Evolutionary conservation across 2,113 vertebrate genomes (phyloP).

Genomic region (Antechinus flavipes): DNA sequence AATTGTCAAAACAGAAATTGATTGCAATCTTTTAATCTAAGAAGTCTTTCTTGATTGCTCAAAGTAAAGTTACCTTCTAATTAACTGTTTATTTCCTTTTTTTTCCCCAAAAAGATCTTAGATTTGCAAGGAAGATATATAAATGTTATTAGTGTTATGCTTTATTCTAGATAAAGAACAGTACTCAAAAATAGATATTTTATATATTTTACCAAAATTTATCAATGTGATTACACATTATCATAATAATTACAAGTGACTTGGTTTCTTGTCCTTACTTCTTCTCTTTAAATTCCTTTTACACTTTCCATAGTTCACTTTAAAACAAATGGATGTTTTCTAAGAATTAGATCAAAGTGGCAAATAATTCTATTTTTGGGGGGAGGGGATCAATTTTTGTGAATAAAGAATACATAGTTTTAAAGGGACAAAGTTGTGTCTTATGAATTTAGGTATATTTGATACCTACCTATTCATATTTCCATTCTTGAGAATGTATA

Average conservation of each 20-base stretch:
- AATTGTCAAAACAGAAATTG: slow-evolving; percentile 78
- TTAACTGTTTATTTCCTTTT: not conserved
- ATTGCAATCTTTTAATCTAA: slow-evolving; percentile 63
- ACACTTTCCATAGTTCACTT: not conserved
- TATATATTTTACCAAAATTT: slow-evolving; percentile 23
- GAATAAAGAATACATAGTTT: not conserved
- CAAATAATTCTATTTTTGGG: not conserved
- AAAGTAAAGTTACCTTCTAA: slow-evolving; percentile 58
- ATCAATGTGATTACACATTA: not conserved
- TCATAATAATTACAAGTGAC: not conserved
- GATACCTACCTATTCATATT: not conserved
- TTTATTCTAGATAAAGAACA: slow-evolving; percentile 50
- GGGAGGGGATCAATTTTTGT: not conserved
- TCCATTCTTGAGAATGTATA: slow-evolving; percentile 5
- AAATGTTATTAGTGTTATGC: slow-evolving; percentile 1
- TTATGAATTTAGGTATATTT: not conserved
- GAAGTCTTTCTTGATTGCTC: slow-evolving; percentile 50
- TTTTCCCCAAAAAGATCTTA: not conserved
- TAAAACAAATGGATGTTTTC: slow-evolving; percentile 11
- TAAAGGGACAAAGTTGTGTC: not conserved
- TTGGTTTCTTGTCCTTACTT: not conserved
- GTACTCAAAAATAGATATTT: slow-evolving; percentile 15
- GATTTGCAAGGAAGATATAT: not conserved
- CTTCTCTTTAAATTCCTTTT: not conserved
- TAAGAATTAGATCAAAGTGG: not conserved